Evolutionary conservation across 2,113 vertebrate genomes (phyloP).

Genomic region (Onychostoma macrolepis): DNA sequence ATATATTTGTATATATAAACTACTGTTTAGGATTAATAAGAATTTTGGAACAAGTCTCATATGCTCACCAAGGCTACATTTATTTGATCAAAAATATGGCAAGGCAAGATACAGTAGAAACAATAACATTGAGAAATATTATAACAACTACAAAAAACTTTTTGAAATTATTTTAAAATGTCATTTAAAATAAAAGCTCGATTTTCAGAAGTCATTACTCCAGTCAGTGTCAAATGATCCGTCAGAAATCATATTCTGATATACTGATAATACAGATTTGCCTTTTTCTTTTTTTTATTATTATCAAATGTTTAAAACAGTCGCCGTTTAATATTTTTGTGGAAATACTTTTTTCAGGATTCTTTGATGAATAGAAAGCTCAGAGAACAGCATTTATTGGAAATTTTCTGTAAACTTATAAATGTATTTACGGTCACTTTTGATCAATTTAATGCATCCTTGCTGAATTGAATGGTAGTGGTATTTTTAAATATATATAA

Average conservation of each 20-base stretch:
- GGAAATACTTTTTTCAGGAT: not conserved
- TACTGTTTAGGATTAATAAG: not conserved
- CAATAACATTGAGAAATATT: not conserved
- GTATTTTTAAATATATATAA: not conserved
- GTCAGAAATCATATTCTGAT: not conserved
- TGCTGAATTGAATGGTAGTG: not conserved
- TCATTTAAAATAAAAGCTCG: not conserved
- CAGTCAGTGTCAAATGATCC: not conserved
- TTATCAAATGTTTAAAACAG: not conserved
- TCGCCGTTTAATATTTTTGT: not conserved
- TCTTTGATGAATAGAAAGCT: not conserved
- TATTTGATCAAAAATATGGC: not conserved
- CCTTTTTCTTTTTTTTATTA: not conserved
- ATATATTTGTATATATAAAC: not conserved
- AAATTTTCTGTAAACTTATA: not conserved
- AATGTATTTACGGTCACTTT: not conserved
- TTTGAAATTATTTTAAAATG: not conserved
- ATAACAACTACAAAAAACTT: too few relatives aligned
- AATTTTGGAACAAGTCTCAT: not conserved
- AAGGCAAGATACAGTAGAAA: not conserved
- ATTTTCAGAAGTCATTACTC: not conserved
- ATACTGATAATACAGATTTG: not conserved
- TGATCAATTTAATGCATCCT: not conserved
- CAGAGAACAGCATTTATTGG: not conserved
- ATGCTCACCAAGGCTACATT: not conserved